Evolutionary conservation across 2,113 vertebrate species (phyloP), one percentile per base, ranked within the genome.

Genomic region (Hyla sarda): DNA sequence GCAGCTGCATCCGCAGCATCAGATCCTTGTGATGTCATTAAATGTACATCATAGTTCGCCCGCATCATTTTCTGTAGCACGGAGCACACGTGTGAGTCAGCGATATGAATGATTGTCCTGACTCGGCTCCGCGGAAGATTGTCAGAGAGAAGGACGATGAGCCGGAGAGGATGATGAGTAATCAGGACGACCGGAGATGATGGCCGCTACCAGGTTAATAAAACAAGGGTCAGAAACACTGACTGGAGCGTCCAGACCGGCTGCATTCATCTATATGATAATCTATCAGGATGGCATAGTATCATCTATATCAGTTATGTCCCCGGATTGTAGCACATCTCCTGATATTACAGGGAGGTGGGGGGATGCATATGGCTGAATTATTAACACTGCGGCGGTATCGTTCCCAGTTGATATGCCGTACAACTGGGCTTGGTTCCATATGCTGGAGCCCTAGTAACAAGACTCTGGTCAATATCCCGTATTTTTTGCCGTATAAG

Each of bases 231-330:
- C 32, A 71, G 32, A 71, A 37, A 37, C 67, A 21, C 16, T 1
- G 32, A 37, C 19, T 30, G 37, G 30, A 71, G 67, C 67, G 19
- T 37, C 67, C 30, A 37, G 30, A 37, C 67, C 17, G 17, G 67
- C 67, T 71, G 67, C 32, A 23, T 71, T 71, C 34, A 71, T 71
- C 67, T 71, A 71, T 34, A 69, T 69, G 65, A 69, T 69, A 69
- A 69, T 69, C 65, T 34, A 69, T 69, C 30, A 69, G 1, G 14
- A 25, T 16, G n/a, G 60, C 25, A 16, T 16, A 17, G 28, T 16
- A 34, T 28, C 28, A 25, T 67, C 32, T 37, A 23, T 30, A 71
- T 21, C 2, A 71, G 32, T 9, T 30, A 71, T 17, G 67, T 71
- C 3, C 8, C 11, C 5, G 65, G 62, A 28, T 30, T 16, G 60